Percentiles rank a stretch among this genome's conserved stretches.
Conservation (phyloP, 2,113 vertebrate genomes). For the Corythaixoides concolor region DNA sequence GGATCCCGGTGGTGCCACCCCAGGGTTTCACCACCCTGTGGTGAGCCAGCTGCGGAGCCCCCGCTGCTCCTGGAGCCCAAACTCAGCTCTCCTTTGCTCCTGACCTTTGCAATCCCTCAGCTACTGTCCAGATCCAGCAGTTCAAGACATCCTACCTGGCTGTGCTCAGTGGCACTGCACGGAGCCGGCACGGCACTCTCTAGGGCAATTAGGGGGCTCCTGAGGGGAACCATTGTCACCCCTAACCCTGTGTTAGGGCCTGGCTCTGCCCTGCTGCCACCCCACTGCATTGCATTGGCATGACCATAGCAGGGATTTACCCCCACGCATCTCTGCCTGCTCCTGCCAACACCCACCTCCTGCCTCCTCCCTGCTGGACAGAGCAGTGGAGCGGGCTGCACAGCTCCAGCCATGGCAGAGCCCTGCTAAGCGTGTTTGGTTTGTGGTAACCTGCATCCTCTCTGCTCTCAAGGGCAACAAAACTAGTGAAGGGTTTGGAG, state of each 20-base stretch:
- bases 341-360: neutral
- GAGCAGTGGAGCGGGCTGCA: neutral
- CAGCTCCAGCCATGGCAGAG: neutral
- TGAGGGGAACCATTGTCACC: neutral
- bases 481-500: too few species aligned
- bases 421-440: accelerated
- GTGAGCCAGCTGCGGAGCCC: accelerated
- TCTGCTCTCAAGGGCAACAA: too few species aligned
- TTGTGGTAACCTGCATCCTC: neutral
- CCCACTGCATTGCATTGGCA: neutral
- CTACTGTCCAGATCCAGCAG: neutral
- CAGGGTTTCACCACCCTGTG: neutral
- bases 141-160: neutral
- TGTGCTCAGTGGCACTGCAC: neutral
- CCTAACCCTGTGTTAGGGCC: neutral
- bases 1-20: neutral
- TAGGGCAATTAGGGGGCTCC: neutral
- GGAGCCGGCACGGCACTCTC: neutral
- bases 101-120: neutral
- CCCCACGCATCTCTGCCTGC: neutral
- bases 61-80: neutral
- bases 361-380: neutral
- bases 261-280: neutral
- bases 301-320: neutral
- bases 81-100: neutral